Conservation (phyloP, 2,113 vertebrate species). For the Mixornis gularis region DNA sequence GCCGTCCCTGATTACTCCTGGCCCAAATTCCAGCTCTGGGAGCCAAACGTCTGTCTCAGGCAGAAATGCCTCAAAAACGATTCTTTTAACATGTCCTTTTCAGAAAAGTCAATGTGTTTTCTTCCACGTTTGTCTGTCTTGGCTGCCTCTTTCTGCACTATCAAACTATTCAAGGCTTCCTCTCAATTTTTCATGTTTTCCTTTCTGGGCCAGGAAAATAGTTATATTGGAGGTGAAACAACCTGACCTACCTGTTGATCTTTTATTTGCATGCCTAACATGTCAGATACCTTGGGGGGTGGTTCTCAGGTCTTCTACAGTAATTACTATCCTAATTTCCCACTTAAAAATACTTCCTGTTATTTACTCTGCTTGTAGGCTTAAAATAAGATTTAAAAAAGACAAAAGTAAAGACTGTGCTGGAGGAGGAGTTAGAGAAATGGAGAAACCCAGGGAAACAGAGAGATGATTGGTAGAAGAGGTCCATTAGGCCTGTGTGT, state of each 20-base stretch:
- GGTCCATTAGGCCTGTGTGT: neutral
- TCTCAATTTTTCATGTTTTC: neutral
- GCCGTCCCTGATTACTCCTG: conserved; percentile 31
- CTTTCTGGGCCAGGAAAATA: neutral
- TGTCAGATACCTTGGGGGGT: neutral
- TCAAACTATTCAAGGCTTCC: neutral
- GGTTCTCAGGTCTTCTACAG: neutral
- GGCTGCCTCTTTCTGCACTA: neutral
- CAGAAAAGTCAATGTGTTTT: conserved; percentile 4
- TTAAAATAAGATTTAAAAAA: neutral
- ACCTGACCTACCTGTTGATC: neutral
- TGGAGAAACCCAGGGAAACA: neutral
- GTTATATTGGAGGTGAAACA: neutral
- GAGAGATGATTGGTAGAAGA: neutral
- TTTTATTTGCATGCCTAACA: neutral
- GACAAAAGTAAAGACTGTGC: neutral
- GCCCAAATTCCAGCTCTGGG: conserved; percentile 7
- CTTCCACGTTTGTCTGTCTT: neutral
- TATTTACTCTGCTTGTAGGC: neutral
- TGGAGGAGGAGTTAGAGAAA: neutral
- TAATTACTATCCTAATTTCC: neutral
- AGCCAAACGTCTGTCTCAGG: conserved; percentile 32
- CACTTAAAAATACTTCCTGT: neutral
- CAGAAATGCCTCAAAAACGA: neutral
- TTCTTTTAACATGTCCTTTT: neutral